These are phyloP conservation scores for Acanthornis magna DNA, from an alignment of 2,797 vertebrate species.

Conservation along the genomic window DNA sequence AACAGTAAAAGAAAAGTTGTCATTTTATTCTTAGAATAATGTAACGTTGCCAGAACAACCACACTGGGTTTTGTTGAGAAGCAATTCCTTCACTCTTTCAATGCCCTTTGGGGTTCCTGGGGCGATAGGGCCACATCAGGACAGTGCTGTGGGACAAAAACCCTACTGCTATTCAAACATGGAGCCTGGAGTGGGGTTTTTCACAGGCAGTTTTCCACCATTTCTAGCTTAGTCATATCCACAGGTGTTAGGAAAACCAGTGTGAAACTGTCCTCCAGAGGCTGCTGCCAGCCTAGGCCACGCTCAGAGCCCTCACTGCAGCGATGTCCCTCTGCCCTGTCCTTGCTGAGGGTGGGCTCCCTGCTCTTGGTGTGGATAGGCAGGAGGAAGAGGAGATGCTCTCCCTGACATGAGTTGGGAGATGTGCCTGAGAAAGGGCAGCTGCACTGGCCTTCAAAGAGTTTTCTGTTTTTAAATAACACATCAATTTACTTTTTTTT, in stretches of 20 bases:
- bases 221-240: background rate
- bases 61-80: fast-evolving
- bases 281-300: background rate
- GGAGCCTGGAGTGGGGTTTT: background rate
- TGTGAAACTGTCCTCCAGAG: background rate
- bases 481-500: background rate
- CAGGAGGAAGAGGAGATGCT: background rate
- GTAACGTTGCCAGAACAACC: fast-evolving
- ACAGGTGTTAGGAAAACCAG: background rate
- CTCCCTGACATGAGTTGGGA: background rate
- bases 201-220: background rate
- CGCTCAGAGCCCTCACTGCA: background rate
- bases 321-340: background rate
- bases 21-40: background rate
- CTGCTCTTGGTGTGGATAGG: background rate
- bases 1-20: background rate
- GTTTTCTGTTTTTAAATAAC: background rate
- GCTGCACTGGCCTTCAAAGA: background rate
- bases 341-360: background rate
- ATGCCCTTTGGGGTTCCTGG: background rate
- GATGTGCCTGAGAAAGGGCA: background rate
- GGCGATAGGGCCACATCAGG: fast-evolving
- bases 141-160: background rate
- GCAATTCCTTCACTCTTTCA: background rate
- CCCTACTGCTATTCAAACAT: background rate